Percentiles rank a stretch among this genome's conserved stretches.
Evolutionary conservation across 2,888 invertebrate genomes (phyloP).

Genomic region (Lycophotia porphyrea): DNA sequence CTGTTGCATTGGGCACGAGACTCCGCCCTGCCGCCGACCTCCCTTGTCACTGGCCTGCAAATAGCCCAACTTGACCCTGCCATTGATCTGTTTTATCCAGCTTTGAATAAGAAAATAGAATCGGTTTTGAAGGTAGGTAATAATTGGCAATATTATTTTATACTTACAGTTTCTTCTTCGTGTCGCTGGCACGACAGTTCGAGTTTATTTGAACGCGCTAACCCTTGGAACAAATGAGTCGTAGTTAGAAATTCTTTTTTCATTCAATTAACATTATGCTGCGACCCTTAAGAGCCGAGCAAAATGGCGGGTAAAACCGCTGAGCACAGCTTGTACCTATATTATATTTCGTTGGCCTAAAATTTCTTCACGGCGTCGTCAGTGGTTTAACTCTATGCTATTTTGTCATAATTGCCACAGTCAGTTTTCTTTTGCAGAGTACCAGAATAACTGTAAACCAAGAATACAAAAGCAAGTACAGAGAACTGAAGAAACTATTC

Average conservation of each 20-base stretch:
- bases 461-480: conserved; percentile 84
- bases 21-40: conserved; percentile 80
- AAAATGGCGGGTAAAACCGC: neutral
- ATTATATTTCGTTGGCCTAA: neutral
- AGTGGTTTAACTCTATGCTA: neutral
- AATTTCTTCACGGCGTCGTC: neutral
- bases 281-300: neutral
- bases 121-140: conserved; percentile 70
- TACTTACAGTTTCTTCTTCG: neutral
- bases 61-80: conserved; percentile 82
- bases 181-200: neutral
- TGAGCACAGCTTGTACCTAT: neutral
- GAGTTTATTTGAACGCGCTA: neutral
- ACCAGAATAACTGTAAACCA: conserved; percentile 79
- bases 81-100: conserved; percentile 80
- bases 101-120: conserved; percentile 72
- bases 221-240: neutral
- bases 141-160: neutral
- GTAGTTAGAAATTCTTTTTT: neutral
- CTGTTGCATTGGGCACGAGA: conserved; percentile 79
- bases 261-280: neutral
- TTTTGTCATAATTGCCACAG: neutral
- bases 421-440: conserved; percentile 71
- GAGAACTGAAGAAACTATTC: conserved; percentile 80
- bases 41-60: conserved; percentile 78